A percentile compares a stretch with the other conserved stretches of the same genome.
Evolutionary conservation across 2,888 invertebrate genomes (phyloP).

Genomic region (Pherbina coryleti): DNA sequence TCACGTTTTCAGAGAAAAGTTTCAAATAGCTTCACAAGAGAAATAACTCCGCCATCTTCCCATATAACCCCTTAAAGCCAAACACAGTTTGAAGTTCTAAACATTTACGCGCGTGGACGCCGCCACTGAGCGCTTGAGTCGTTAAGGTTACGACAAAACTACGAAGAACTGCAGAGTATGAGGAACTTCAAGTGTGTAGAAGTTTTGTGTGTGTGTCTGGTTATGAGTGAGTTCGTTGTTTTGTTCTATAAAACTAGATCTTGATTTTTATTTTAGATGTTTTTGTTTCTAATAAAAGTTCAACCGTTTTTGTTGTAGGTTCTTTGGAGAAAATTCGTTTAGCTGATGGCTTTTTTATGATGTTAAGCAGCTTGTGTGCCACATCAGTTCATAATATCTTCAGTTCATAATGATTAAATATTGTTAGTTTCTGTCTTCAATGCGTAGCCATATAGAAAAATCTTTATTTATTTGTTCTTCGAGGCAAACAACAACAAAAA

Average conservation of each 20-base stretch:
- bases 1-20: slow-evolving; percentile 4
- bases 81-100: not conserved
- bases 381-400: not conserved
- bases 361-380: not conserved
- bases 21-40: not conserved
- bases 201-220: not conserved
- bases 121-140: not conserved
- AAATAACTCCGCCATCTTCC: not conserved
- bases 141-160: not conserved
- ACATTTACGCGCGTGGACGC: not conserved
- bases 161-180: not conserved
- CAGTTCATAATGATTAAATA: not conserved
- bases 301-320: not conserved
- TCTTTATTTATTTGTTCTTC: not conserved
- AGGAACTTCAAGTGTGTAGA: not conserved
- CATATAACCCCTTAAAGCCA: no score
- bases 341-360: slow-evolving; percentile 8
- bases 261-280: not conserved
- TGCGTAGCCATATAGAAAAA: not conserved
- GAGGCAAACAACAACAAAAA: not conserved
- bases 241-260: not conserved
- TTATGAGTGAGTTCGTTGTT: not conserved
- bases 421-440: not conserved
- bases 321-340: not conserved
- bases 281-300: not conserved